A percentile compares a stretch with the other conserved stretches of the same genome.
Evolutionary conservation across 2,888 invertebrate genomes (phyloP).

Genomic region (Cyclophora punctaria): DNA sequence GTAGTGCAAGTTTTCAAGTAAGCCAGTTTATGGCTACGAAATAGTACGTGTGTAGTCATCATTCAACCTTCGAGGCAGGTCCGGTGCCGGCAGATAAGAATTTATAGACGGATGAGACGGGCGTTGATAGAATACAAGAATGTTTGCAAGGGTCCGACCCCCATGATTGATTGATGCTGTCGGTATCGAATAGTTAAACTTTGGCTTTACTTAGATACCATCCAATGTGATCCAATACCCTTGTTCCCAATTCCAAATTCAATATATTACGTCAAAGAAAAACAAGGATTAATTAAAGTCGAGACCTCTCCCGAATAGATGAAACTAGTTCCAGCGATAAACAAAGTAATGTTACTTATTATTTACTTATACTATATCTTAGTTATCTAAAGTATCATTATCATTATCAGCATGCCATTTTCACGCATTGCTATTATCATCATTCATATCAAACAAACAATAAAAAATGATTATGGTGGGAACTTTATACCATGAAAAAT

Average conservation of each 20-base stretch:
- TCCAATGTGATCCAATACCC: no score
- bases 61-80: slow-evolving; percentile 49
- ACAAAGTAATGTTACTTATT: no score
- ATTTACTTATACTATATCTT: no score
- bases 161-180: slow-evolving; percentile 58
- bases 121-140: slow-evolving; percentile 61
- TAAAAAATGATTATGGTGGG: no score
- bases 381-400: no score
- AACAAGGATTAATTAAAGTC: slow-evolving; percentile 14
- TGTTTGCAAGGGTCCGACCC: slow-evolving; percentile 40
- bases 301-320: slow-evolving; percentile 86
- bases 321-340: no score
- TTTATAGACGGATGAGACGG: slow-evolving; percentile 59
- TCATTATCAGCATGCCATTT: no score
- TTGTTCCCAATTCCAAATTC: no score
- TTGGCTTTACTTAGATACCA: slow-evolving; percentile 1
- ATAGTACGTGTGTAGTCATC: slow-evolving; percentile 55
- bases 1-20: slow-evolving; percentile 20
- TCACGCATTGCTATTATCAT: no score
- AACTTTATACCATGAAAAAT: no score
- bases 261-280: slow-evolving; percentile 1
- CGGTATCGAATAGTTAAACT: slow-evolving; percentile 36
- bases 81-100: slow-evolving; percentile 57
- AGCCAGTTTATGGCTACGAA: slow-evolving; percentile 33
- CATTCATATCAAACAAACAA: no score